Base-by-base conservation (phyloP, 1,140 invertebrate species). In the Belonocnema kinseyi region DNA sequence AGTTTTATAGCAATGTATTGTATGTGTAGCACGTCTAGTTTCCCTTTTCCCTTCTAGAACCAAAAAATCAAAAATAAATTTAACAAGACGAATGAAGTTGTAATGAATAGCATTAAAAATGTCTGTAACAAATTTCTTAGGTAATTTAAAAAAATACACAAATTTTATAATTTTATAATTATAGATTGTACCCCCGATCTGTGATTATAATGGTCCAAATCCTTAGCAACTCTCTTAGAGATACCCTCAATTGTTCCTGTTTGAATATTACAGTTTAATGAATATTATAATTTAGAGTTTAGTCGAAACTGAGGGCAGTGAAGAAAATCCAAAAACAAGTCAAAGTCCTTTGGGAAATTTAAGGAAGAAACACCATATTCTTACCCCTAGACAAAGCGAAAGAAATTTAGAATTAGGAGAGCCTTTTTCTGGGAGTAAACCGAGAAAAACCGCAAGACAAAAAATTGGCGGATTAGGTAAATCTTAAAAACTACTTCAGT, bases 361-460 rank as follows among this genome's bases (percentile, higher is more conserved):
- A 6, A 92, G 95, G 0, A 95, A 95, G 77, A 94, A 96, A 78
- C 81, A 94, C 75, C 94, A 96, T 76, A 93, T 95, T 46, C 87
- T 97, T n/a, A 96, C 96, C 3, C 96, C 96, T 1, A 91, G 96
- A 21, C 95, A 96, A 82, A 96, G 95, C 72, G 95, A 97, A 86
- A 91, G 94, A 17, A 94, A 95, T 82, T 89, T 95, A 33, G 93
- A 93, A 52, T 89, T 93, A 33, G 84, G 89, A 13, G 92, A 93
- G 51, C 61, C 84, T 3, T 83, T 77, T n/a, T 80, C 87, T 17
- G 80, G 85, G n/a, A 61, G 82, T 14, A 91, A 90, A 77, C 83
- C 83, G n/a, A 85, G 88, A 76, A 92, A 91, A 83, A 78, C 83
- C 2, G 78, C 84, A 13, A 83, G 89, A 21, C 92, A 92, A 77